A percentile compares a stretch with the other conserved stretches of the same genome.
phyloP scores from a whole-genome alignment of 2,113 vertebrate species.

The Brienomyrus longianalis region DNA sequence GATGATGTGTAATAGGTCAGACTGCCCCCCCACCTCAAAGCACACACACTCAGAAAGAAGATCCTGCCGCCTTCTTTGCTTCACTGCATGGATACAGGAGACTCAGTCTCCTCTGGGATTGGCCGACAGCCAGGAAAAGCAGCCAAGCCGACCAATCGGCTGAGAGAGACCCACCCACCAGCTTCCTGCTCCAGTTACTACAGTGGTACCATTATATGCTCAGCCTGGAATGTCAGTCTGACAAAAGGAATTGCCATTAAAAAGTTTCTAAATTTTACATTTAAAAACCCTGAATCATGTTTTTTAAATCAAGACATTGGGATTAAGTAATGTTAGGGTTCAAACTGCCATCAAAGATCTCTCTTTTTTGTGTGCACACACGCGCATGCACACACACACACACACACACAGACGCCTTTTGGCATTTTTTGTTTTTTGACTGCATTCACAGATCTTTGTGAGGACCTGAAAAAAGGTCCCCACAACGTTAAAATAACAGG shows the following conservation, averaged over 20 bases:
- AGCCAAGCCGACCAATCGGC: conserved; percentile 21
- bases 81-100: not conserved
- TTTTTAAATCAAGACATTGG: not conserved
- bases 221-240: conserved; percentile 1
- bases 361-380: not conserved
- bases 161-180: conserved; percentile 22
- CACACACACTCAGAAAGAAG: not conserved
- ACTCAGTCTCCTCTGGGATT: conserved; percentile 11
- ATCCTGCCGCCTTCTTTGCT: not conserved
- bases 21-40: not conserved
- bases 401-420: not conserved
- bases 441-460: too few relatives aligned
- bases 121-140: conserved; percentile 14
- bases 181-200: conserved; percentile 28
- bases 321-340: not conserved
- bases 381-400: not conserved
- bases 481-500: too few relatives aligned
- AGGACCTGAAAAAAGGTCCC: too few relatives aligned
- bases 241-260: conserved; percentile 4
- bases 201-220: conserved; percentile 6
- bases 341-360: not conserved
- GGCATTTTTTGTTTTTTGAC: too few relatives aligned
- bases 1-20: not conserved
- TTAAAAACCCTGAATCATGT: not conserved
- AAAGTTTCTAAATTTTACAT: not conserved